A percentile compares a stretch with the other conserved stretches of the same genome.
These are phyloP conservation scores for Diadophis punctatus DNA, from an alignment of 2,113 vertebrate genomes.

Conservation along the genomic window DNA sequence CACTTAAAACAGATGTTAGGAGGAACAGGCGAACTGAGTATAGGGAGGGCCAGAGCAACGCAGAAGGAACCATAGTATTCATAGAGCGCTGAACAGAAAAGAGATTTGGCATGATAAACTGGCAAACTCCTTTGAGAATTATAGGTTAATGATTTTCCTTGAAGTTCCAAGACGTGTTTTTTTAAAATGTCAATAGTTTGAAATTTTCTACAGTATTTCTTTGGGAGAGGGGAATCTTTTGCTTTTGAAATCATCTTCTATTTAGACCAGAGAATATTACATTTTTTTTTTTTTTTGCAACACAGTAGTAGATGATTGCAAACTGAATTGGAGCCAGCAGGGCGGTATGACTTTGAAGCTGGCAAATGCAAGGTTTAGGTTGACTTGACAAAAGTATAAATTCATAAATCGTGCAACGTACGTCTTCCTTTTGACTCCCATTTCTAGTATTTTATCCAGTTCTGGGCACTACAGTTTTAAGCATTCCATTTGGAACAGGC, in stretches of 20 bases:
- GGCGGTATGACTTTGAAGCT: neutral
- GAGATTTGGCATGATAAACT: neutral
- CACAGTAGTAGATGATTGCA: neutral
- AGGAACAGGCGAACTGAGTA: accelerated
- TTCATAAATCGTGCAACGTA: neutral
- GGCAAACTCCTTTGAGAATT: neutral
- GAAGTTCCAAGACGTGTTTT: neutral
- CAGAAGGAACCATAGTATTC: too few species aligned
- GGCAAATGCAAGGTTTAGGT: neutral
- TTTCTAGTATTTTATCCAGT: neutral
- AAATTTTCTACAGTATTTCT: neutral
- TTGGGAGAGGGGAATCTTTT: neutral
- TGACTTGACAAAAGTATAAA: neutral
- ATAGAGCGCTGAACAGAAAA: neutral
- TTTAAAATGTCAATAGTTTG: neutral
- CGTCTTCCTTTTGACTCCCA: neutral
- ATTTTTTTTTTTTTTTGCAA: neutral
- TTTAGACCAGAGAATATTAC: neutral
- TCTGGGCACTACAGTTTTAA: too few species aligned
- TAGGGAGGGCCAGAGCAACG: neutral
- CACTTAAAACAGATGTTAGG: too few species aligned
- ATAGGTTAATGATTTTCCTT: neutral
- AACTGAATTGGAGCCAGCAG: neutral
- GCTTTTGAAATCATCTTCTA: neutral
- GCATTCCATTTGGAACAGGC: too few species aligned